Evolutionary conservation across 2,888 invertebrate species (phyloP).

Genomic region (Sussaba pulchella): DNA sequence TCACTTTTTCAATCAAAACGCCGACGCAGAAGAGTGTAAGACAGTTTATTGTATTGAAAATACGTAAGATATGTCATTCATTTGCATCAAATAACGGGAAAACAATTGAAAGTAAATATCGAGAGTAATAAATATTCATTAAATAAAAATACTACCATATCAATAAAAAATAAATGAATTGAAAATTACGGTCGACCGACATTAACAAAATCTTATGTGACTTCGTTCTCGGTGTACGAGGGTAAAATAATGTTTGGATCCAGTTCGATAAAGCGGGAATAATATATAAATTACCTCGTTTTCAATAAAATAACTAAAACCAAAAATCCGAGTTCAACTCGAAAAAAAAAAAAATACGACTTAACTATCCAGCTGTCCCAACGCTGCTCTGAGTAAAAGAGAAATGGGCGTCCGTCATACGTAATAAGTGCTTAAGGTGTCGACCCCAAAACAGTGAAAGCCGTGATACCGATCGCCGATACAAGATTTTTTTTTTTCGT

Average conservation of each 20-base stretch:
- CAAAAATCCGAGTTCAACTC: conserved; percentile 1
- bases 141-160: neutral
- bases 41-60: too few relatives aligned
- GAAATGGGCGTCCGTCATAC: neutral
- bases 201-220: neutral
- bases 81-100: too few relatives aligned
- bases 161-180: neutral
- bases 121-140: conserved; percentile 11
- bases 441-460: conserved; percentile 1
- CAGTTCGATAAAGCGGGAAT: neutral
- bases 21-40: too few relatives aligned
- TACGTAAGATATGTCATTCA: too few relatives aligned
- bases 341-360: neutral
- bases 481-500: too few relatives aligned
- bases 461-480: conserved; percentile 18
- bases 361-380: neutral
- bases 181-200: neutral
- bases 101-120: conserved; percentile 34
- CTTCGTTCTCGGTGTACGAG: neutral
- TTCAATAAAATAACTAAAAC: conserved; percentile 1
- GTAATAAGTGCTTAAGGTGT: neutral
- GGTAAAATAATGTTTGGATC: neutral
- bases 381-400: neutral
- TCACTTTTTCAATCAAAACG: too few relatives aligned
- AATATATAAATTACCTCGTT: neutral